Evolutionary conservation across 2,113 vertebrate species (phyloP).

Genomic region (Prunella fulvescens): DNA sequence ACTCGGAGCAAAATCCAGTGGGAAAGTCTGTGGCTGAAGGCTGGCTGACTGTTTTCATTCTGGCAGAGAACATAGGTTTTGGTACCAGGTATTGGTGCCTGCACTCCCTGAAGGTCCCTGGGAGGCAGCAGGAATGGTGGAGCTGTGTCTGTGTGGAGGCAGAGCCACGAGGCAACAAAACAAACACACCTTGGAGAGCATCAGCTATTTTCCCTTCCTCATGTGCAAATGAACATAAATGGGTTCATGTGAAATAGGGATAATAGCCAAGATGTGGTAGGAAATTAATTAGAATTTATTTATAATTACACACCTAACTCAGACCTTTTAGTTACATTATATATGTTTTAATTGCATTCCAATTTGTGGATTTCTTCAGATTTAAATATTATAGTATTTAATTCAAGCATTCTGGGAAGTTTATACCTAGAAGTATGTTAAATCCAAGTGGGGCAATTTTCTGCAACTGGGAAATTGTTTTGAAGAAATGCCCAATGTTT

Average conservation of each 20-base stretch:
- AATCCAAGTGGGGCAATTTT: not conserved
- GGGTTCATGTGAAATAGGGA: not conserved
- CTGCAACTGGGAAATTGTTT: conserved; percentile 29
- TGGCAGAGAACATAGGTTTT: not conserved
- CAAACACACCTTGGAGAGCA: not conserved
- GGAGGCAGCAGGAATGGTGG: accelerated
- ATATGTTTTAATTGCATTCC: conserved; percentile 42
- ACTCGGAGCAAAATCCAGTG: not conserved
- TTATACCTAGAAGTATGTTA: not conserved
- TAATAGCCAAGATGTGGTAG: conserved; percentile 39
- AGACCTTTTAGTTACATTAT: conserved; percentile 32
- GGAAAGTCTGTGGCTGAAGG: not conserved
- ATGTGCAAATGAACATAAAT: conserved; percentile 25
- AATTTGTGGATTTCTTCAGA: conserved; percentile 26
- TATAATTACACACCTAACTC: conserved; percentile 38
- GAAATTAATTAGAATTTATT: conserved; percentile 59
- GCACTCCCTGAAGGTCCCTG: not conserved
- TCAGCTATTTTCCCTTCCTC: not conserved
- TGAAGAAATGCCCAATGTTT: not conserved
- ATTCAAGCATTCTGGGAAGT: conserved; percentile 11
- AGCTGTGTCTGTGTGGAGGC: not conserved
- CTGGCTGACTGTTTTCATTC: not conserved
- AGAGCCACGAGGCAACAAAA: not conserved
- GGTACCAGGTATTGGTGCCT: not conserved
- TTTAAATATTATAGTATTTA: conserved; percentile 34